Conservation (phyloP, 30 jellyfish, hydroid and myxozoan species). For the Cassiopea xamachana region DNA sequence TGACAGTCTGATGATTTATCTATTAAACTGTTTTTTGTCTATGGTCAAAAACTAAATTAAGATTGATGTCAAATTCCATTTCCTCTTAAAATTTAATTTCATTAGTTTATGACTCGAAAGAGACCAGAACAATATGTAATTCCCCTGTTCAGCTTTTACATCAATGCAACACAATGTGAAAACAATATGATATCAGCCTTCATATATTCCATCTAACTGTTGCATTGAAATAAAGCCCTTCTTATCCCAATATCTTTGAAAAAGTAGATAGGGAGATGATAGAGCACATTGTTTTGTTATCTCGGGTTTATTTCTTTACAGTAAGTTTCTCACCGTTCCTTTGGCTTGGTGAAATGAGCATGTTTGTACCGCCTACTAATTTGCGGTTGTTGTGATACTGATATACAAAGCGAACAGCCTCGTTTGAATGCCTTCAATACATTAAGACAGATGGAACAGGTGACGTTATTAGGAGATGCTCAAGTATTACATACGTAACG, state of each 20-base stretch:
- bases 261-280: constrained; percentile 26
- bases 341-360: neutral
- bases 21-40: constrained; percentile 12
- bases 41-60: constrained; percentile 15
- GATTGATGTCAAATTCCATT: constrained; percentile 45
- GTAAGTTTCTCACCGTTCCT: neutral
- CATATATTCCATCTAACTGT: constrained; percentile 14
- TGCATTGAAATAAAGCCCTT: constrained; percentile 42
- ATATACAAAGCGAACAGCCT: neutral
- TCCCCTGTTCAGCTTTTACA: neutral
- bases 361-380: constrained; percentile 9
- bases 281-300: constrained; percentile 22
- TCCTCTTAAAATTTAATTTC: constrained; percentile 40
- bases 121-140: constrained; percentile 23
- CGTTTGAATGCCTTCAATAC: neutral
- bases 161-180: constrained; percentile 9
- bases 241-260: constrained; percentile 40
- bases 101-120: constrained; percentile 28
- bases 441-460: neutral
- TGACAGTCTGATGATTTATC: constrained; percentile 27
- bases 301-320: constrained; percentile 31
- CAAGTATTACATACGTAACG: neutral
- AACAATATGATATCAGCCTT: neutral
- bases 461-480: neutral
- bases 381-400: neutral